Percentiles rank a stretch among this genome's conserved stretches.
Evolutionary conservation across 2,888 invertebrate genomes (phyloP).

Genomic region (Vanessa cardui): DNA sequence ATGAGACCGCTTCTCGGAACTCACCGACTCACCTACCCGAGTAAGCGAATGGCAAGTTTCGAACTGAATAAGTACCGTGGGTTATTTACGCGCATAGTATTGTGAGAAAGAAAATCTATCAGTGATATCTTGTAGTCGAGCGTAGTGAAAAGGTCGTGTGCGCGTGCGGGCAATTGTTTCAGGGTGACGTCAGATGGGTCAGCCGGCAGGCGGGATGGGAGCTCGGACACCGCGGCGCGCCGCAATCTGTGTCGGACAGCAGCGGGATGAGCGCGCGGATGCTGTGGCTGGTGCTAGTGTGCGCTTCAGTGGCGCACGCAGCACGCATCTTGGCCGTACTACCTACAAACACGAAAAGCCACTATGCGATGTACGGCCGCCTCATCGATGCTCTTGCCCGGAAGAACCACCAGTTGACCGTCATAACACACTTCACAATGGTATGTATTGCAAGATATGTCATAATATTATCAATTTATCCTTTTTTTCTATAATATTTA

Average conservation of each 20-base stretch:
- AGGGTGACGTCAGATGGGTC: constrained; percentile 30
- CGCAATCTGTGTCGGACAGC: constrained; percentile 59
- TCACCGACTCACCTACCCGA: neutral
- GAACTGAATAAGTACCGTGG: neutral
- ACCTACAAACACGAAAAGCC: constrained; percentile 80
- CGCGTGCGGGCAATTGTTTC: constrained; percentile 15
- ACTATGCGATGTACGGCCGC: constrained; percentile 79
- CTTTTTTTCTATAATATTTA: neutral
- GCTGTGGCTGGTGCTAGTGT: constrained; percentile 55
- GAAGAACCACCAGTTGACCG: constrained; percentile 71
- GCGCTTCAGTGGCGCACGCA: constrained; percentile 56
- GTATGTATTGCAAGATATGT: constrained; percentile 55
- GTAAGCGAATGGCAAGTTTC: neutral
- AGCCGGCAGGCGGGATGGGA: constrained; percentile 17
- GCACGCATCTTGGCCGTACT: constrained; percentile 74
- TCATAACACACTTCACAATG: constrained; percentile 76
- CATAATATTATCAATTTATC: neutral
- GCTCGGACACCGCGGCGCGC: constrained; percentile 2
- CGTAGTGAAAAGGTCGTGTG: constrained; percentile 14
- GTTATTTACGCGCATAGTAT: neutral
- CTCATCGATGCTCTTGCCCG: constrained; percentile 72
- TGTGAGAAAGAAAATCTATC: constrained; percentile 14
- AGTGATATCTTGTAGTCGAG: constrained; percentile 19
- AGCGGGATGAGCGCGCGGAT: constrained; percentile 72
- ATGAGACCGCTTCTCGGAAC: neutral